A percentile compares a stretch with the other conserved stretches of the same genome.
phyloP scores from a whole-genome alignment of 2,888 invertebrate species.

The Eupithecia exiguata region DNA sequence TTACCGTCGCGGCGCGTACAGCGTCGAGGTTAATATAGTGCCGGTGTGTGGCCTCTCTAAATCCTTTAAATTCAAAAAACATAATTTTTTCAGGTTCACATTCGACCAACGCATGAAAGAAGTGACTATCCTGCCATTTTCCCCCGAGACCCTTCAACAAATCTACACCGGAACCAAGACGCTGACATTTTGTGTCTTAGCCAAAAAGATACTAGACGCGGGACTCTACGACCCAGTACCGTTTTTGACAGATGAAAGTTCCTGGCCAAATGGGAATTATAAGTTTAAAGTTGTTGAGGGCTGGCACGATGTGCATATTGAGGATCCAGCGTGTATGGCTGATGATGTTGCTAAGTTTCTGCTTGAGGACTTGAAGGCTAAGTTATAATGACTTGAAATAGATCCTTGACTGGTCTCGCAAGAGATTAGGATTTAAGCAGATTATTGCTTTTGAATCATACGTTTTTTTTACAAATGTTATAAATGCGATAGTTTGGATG shows the following conservation, averaged over 20 bases:
- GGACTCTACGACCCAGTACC: constrained; percentile 52
- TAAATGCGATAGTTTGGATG: no score
- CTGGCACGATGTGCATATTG: constrained; percentile 85
- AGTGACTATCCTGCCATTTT: constrained; percentile 57
- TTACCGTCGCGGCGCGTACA: no score
- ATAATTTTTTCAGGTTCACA: constrained; percentile 52
- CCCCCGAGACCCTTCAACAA: constrained; percentile 49
- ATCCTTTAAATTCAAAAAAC: no score
- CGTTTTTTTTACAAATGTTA: no score
- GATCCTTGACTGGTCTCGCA: no score
- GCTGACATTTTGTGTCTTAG: constrained; percentile 62
- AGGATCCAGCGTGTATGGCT: constrained; percentile 80
- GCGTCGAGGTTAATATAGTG: no score
- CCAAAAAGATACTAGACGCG: constrained; percentile 48
- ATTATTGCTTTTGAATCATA: no score
- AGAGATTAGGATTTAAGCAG: no score
- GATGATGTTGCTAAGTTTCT: constrained; percentile 64
- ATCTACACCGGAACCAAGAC: constrained; percentile 56
- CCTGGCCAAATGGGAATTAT: constrained; percentile 65
- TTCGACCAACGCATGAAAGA: constrained; percentile 71
- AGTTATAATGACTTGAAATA: constrained; percentile 22
- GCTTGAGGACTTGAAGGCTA: constrained; percentile 46
- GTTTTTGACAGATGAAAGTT: constrained; percentile 56
- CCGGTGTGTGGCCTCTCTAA: no score
- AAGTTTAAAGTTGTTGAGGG: constrained; percentile 72